A percentile compares a stretch with the other conserved stretches of the same genome.
These are phyloP conservation scores for Cranoglanis bouderius DNA, from an alignment of 2,113 vertebrate species.

Conservation along the genomic window DNA sequence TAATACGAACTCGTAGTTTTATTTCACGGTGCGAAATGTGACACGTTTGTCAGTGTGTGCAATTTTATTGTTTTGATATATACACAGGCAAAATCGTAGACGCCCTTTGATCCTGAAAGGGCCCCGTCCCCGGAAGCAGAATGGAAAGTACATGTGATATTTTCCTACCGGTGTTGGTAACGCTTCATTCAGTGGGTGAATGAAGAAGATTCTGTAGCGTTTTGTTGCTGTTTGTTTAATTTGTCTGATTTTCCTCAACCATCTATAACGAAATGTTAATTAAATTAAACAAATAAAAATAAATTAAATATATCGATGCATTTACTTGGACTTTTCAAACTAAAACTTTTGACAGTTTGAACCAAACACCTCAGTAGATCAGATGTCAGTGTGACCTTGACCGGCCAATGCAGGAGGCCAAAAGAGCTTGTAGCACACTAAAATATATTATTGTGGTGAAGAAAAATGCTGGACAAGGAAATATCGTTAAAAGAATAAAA, in stretches of 20 bases:
- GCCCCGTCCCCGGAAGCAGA: conserved; percentile 37
- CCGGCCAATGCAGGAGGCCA: background rate
- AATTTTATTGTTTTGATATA: background rate
- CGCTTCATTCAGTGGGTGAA: background rate
- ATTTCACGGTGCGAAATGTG: too few species aligned
- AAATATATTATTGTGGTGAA: background rate
- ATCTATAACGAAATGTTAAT: background rate
- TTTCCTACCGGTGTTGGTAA: conserved; percentile 42
- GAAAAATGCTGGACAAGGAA: background rate
- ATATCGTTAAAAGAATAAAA: background rate
- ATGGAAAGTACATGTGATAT: conserved; percentile 32
- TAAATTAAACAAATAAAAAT: too few species aligned
- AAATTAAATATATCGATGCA: background rate
- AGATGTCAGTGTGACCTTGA: background rate
- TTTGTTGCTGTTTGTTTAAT: background rate
- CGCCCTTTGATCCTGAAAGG: background rate
- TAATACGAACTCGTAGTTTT: background rate
- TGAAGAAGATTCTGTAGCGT: background rate
- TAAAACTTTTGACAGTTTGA: background rate
- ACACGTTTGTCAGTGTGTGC: background rate
- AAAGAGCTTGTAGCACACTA: background rate
- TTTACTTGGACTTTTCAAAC: background rate
- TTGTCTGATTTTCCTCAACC: background rate
- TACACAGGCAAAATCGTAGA: conserved; percentile 31
- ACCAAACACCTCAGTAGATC: background rate